A percentile compares a stretch with the other conserved stretches of the same genome.
Evolutionary conservation across 2,888 invertebrate species (phyloP).

Genomic region (Bimastos eiseni): DNA sequence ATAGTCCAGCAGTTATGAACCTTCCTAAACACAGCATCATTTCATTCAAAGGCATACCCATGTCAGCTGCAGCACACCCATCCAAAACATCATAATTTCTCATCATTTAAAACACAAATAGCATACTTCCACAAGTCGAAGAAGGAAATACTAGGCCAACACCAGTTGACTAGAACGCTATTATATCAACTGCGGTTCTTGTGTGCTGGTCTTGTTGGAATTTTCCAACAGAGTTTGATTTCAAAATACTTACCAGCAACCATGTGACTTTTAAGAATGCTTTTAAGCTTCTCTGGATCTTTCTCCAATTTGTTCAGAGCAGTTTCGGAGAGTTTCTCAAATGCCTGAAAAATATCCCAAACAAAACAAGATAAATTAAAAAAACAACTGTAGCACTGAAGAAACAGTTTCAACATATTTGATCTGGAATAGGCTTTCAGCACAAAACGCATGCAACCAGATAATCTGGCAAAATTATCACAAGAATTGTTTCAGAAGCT

Average conservation of each 20-base stretch:
- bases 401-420: not conserved
- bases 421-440: not conserved
- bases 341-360: constrained; percentile 58
- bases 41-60: no score
- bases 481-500: not conserved
- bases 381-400: not conserved
- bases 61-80: no score
- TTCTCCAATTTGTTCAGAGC: constrained; percentile 64
- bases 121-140: not conserved
- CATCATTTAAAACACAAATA: no score
- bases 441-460: not conserved
- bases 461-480: not conserved
- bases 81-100: no score
- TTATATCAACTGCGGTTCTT: not conserved
- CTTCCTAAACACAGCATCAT: no score
- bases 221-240: not conserved
- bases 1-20: no score
- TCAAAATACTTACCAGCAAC: constrained; percentile 62
- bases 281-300: constrained; percentile 65
- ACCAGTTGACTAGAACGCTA: no score
- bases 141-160: not conserved
- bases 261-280: constrained; percentile 66
- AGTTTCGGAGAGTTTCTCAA: constrained; percentile 65
- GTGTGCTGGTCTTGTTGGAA: not conserved
- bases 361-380: not conserved